Base-by-base conservation (phyloP, 2,113 vertebrate species). In the Cacatua alba region DNA sequence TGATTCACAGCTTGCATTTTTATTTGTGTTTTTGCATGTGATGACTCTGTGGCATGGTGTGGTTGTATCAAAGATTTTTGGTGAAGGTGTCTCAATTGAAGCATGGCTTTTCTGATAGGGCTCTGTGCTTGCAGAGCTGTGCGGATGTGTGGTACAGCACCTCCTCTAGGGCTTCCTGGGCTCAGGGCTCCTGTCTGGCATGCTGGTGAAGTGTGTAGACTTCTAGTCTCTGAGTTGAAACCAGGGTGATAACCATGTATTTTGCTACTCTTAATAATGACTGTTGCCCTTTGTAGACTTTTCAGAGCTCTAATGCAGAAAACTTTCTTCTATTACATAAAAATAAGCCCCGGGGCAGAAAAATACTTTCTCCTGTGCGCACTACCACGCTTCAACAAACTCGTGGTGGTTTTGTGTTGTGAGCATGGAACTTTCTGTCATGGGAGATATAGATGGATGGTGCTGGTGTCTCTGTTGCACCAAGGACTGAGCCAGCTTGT, bases 41-140 rank as follows among this genome's bases (percentile, higher is more conserved):
- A 21, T 37, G 31, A 6, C 71, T 86, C 55, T 3, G 0, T 6
- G 49, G 26, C 9, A 0, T 1, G 55, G 13, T 29, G 0, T 3
- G 81, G 18, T 31, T 35, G 12, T 17, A 0, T 6, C 13, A 0
- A 1, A 33, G 63, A 2, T 31, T 82, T 28, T 28, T 77, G 81
- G 64, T 80, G 39, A 49, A n/a, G 33, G 10, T 37, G 13, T 23
- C 57, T 28, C 17, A 14, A 5, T 41, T 17, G 35, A 1, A n/a
- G 33, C 0, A 1, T 44, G 31, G 1, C 68, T 67, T 64, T 20
- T 67, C 15, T 48, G 55, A 0, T 13, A 2, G 3, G n/a, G 31
- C 65, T 71, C 19, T 62, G 17, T 24, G 39, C 44, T 20, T 3
- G 28, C 43, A 28, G 59, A 12, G 53, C 23, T 2, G 16, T 1